Evolutionary conservation across 2,888 invertebrate species (phyloP), one percentile per base, ranked within the genome.

Genomic region (Patella depressa): DNA sequence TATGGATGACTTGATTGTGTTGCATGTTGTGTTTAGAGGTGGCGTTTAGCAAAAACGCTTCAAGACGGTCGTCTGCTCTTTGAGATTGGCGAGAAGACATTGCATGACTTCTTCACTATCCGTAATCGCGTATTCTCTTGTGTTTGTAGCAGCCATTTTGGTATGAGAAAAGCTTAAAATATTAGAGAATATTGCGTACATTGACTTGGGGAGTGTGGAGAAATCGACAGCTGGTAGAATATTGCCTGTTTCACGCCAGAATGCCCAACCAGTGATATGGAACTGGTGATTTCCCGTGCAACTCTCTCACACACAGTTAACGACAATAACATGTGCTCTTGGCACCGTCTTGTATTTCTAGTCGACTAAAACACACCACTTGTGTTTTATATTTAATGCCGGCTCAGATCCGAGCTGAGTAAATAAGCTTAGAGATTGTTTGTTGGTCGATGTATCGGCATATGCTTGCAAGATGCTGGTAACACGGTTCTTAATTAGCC

Each of bases 381-480:
- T 65, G 24, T 65, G 65, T 65, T 65, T 65, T 65, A 65, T 65
- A 65, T 65, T 65, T 24, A 24, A 24, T 24, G 24, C 65, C 19
- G 65, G 19, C 65, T 65, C 65, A 65, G 65, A 24, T 65, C 19
- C 65, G 19, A 65, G 65, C 65, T 65, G 24, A 24, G 24, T 65
- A 65, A 65, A 65, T 65, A 65, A 65, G 65, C 65, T 24, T 19
- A 12, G 24, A 24, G 19, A 65, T 65, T 65, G 65, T 65, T 65
- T 65, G 65, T 65, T 65, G 45, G 45, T 45, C 45, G 45, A 45
- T 45, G 45, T 45, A 9, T 45, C 45, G 75, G 55, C 75, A 75
- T 71, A 71, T 75, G 75, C 75, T 45, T 19, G 29, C 75, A 75
- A 75, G 75, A 71, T 75, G 75, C 69, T 75, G 71, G 54, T 71